Percentiles rank a stretch among this genome's conserved stretches.
Conservation (phyloP, 1,140 invertebrate species). For the Lepidotrigona ventralis region DNA sequence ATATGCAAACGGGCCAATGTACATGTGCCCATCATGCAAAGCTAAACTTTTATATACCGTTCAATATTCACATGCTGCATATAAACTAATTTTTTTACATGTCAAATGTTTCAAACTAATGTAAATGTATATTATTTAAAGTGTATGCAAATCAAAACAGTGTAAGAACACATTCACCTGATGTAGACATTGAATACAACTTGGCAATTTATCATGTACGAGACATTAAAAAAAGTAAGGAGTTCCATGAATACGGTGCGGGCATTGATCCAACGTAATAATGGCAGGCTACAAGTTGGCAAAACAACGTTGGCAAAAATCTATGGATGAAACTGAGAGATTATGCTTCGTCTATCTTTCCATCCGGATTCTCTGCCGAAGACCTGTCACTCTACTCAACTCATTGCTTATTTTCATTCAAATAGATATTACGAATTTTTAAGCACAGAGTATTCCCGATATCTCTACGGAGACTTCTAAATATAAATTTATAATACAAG, state of each 20-base stretch:
- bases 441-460: neutral
- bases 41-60: neutral
- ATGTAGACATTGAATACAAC: neutral
- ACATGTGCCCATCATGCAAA: neutral
- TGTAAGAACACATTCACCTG: neutral
- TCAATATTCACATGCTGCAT: neutral
- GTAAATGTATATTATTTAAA: neutral
- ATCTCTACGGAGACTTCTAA: neutral
- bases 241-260: neutral
- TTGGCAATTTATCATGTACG: neutral
- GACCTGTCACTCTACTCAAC: no score
- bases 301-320: conserved; percentile 37
- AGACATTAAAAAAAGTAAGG: conserved; percentile 17
- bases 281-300: conserved; percentile 8
- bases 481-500: neutral
- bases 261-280: conserved; percentile 35
- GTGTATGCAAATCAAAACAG: neutral
- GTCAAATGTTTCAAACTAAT: neutral
- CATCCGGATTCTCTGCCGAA: neutral
- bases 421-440: neutral
- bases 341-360: conserved; percentile 11
- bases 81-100: neutral
- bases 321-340: conserved; percentile 4
- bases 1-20: no score
- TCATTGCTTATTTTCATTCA: neutral